These are phyloP conservation scores for Caenorhabditis angaria DNA, from an alignment of 2,888 invertebrate species.

Conservation along the genomic window DNA sequence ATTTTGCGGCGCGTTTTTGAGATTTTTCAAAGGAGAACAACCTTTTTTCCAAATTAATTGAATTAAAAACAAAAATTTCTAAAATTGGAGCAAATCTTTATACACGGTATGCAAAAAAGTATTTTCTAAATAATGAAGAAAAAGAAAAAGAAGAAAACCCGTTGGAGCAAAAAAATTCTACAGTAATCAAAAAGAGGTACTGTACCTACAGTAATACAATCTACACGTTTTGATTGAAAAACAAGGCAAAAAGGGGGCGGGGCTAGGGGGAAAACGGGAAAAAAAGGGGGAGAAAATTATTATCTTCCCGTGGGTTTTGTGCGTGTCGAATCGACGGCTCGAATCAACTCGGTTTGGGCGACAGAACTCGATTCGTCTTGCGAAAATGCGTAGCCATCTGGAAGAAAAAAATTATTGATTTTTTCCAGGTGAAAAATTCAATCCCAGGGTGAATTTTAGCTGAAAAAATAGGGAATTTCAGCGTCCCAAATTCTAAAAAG, in stretches of 20 bases:
- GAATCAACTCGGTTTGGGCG: slow-evolving; percentile 85
- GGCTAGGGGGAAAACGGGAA: background rate
- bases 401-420: slow-evolving; percentile 23
- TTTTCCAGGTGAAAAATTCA: background rate
- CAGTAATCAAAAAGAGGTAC: background rate
- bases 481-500: background rate
- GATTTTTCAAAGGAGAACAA: too few relatives aligned
- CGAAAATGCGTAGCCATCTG: slow-evolving; percentile 90
- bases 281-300: background rate
- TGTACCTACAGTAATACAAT: too few relatives aligned
- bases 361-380: slow-evolving; percentile 98
- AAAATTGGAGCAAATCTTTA: too few relatives aligned
- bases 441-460: background rate
- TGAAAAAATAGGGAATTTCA: background rate
- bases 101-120: too few relatives aligned
- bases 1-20: background rate
- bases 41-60: too few relatives aligned
- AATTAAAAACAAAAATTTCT: too few relatives aligned
- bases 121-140: too few relatives aligned
- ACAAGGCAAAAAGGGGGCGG: background rate
- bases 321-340: slow-evolving; percentile 79
- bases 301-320: slow-evolving; percentile 57
- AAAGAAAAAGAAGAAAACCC: background rate
- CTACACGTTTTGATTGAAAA: background rate
- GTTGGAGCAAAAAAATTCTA: background rate